Conservation (phyloP, 2,888 invertebrate species). For the Mythimna ferrago region DNA sequence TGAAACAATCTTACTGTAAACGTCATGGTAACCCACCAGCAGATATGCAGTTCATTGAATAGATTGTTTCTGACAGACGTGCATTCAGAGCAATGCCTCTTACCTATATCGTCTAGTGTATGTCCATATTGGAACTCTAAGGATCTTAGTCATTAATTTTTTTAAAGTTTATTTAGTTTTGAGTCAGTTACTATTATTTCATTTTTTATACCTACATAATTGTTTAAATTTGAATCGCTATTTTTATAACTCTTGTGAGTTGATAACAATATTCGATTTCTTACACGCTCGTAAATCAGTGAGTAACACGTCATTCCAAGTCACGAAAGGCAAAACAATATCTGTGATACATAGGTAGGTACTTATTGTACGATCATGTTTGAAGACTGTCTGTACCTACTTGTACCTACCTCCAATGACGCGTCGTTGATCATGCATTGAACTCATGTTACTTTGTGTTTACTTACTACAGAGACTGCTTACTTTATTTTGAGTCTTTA, state of each 20-base stretch:
- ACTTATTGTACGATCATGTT: constrained; percentile 23
- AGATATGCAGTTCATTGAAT: background rate
- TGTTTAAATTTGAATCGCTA: background rate
- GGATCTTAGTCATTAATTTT: too few species aligned
- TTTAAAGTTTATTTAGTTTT: background rate
- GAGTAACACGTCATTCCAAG: constrained; percentile 9
- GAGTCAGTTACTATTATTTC: background rate
- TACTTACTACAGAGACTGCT: background rate
- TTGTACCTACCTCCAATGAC: background rate
- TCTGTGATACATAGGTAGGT: constrained; percentile 17
- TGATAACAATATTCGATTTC: constrained; percentile 9
- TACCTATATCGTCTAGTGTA: background rate
- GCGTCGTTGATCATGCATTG: constrained; percentile 41
- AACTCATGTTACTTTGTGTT: constrained; percentile 31
- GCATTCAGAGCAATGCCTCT: background rate
- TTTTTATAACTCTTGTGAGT: background rate
- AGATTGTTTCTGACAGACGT: background rate
- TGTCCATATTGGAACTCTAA: too few species aligned
- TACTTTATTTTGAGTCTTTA: background rate
- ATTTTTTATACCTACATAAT: background rate
- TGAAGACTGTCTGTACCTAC: constrained; percentile 13
- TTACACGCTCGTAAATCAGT: constrained; percentile 16
- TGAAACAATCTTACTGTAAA: too few species aligned
- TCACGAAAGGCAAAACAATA: constrained; percentile 34
- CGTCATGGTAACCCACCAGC: too few species aligned